A percentile compares a stretch with the other conserved stretches of the same genome.
Evolutionary conservation across 2,113 vertebrate genomes (phyloP).

Genomic region (Ciconia boyciana): DNA sequence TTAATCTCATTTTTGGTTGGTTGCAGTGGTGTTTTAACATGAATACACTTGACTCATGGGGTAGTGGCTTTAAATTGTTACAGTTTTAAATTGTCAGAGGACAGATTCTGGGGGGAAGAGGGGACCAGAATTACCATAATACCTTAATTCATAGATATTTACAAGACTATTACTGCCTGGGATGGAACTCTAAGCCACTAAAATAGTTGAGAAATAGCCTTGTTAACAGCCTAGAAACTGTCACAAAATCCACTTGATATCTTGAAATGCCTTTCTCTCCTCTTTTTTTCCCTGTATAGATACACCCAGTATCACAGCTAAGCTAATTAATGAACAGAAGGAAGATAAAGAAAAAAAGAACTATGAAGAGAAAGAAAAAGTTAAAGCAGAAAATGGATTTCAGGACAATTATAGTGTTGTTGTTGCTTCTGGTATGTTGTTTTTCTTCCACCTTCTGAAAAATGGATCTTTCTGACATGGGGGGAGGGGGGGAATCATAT

Average conservation of each 20-base stretch:
- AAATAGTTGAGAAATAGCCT: background rate
- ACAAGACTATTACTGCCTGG: background rate
- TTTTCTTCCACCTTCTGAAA: background rate
- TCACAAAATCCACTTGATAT: background rate
- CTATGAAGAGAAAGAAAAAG: constrained; percentile 98
- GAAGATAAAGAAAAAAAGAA: constrained; percentile 99
- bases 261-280: background rate
- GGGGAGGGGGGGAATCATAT: background rate
- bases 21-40: background rate
- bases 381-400: constrained; percentile 96
- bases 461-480: background rate
- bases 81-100: background rate
- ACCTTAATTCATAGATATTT: background rate
- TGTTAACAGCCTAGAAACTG: background rate
- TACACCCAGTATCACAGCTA: constrained; percentile 98
- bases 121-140: background rate
- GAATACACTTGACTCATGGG: background rate
- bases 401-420: constrained; percentile 99
- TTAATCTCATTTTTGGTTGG: background rate
- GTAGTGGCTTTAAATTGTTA: background rate
- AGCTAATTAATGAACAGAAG: constrained; percentile 97
- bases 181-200: background rate
- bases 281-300: constrained; percentile 70
- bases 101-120: background rate
- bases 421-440: constrained; percentile 90